Base-by-base conservation (phyloP, 2,888 invertebrate genomes). In the Sericinus montela region DNA sequence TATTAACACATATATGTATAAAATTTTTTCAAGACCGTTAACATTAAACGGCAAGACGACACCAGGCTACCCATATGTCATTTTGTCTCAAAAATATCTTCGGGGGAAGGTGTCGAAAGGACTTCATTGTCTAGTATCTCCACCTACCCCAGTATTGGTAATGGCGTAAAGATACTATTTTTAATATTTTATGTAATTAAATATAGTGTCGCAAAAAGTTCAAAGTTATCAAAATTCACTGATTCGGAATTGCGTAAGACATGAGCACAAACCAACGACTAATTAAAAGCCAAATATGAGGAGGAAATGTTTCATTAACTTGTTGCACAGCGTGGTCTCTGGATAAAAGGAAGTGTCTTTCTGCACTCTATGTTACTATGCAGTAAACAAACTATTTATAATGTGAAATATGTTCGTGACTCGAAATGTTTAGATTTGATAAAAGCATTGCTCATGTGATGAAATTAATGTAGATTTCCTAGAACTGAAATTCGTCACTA, bases 271-370 rank as follows among this genome's bases (percentile, higher is more conserved):
- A 34, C 39, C 37, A 39, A 11, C 43, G 36, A 51, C 51, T 45
- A 51, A 54, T 54, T 53, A 51, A 53, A 53, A 54, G 54, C 46
- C 48, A 48, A 48, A 53, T 48, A 48, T 51, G 40, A 48, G 25
- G 23, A 48, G 54, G 54, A 51, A 54, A 51, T 45, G 51, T 46
- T 42, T 51, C 45, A 54, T 51, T 54, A 54, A 45, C 43, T 48
- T 25, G 38, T 29, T 37, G 50, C 50, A 16, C 36, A 37, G 38
- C n/a, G n/a, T n/a, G n/a, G n/a, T n/a, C 36, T 25, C 16, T 42
- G 37, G 23, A 48, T 38, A 42, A 38, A n/a, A 28, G 15, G 43
- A 38, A 23, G 29, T 10, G 19, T 15, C 6, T 10, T 38, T 19
- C 3, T 13, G 32, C 32, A 11, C 44, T 15, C 38, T 10, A 10